phyloP scores from a whole-genome alignment of 2,113 vertebrate species.

The Alethe diademata region DNA sequence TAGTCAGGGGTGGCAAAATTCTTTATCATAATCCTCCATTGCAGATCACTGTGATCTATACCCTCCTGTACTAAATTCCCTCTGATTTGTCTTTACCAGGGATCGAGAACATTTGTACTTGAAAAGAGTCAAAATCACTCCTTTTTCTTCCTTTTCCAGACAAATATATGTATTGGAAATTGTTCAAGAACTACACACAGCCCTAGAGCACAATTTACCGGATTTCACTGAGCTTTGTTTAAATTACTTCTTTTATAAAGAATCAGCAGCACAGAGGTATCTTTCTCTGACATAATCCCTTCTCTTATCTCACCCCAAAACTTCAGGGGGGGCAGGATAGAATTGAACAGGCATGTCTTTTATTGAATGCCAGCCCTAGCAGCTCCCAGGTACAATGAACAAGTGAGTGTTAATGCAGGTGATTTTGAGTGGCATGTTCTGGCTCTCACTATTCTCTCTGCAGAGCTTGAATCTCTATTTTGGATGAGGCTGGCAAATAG shows the following conservation, averaged over 20 bases:
- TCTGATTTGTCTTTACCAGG: neutral
- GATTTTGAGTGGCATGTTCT: neutral
- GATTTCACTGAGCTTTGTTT: neutral
- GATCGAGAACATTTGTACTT: neutral
- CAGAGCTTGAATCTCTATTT: neutral
- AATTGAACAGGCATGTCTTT: neutral
- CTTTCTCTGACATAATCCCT: neutral
- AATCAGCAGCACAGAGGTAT: neutral
- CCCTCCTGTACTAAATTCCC: neutral
- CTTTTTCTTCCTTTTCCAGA: neutral
- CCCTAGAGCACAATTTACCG: neutral
- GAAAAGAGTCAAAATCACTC: neutral
- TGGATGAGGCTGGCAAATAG: slow-evolving; percentile 6
- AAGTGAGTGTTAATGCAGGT: neutral
- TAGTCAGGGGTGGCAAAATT: neutral
- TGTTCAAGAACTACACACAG: neutral
- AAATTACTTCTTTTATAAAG: neutral
- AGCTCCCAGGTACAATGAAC: neutral
- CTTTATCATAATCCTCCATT: neutral
- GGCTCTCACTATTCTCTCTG: neutral
- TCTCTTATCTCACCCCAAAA: neutral
- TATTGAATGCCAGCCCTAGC: neutral
- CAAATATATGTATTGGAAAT: neutral
- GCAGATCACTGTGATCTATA: neutral
- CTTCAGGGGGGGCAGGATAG: neutral